These are phyloP conservation scores for Plagodis dolabraria DNA, from an alignment of 2,888 invertebrate species.

Conservation along the genomic window DNA sequence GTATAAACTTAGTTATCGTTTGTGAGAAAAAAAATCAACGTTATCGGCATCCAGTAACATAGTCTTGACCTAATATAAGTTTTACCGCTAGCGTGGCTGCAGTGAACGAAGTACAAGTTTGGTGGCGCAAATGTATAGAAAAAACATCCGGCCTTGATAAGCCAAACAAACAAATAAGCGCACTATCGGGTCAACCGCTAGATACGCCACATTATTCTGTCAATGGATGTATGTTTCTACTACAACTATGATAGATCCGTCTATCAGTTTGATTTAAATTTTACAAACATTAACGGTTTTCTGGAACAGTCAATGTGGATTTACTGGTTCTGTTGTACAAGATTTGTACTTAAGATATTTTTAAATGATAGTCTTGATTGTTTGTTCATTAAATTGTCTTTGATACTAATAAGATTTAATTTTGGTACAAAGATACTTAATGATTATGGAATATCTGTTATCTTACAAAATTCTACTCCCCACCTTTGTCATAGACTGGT, in stretches of 20 bases:
- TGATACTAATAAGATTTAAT: no score
- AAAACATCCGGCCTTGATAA: conserved; percentile 85
- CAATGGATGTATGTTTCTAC: conserved; percentile 69
- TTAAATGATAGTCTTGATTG: no score
- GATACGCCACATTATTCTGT: conserved; percentile 72
- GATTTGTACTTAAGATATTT: no score
- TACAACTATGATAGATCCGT: conserved; percentile 49
- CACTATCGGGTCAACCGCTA: conserved; percentile 81
- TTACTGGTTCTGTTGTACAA: no score
- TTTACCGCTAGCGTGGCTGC: conserved; percentile 72
- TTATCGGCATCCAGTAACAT: conserved; percentile 68
- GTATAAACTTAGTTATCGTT: conserved; percentile 53
- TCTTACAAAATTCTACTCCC: no score
- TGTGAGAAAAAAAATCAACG: conserved; percentile 61
- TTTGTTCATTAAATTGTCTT: no score
- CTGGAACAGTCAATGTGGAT: not conserved
- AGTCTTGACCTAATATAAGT: conserved; percentile 76
- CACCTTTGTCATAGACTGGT: no score
- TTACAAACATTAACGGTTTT: conserved; percentile 7
- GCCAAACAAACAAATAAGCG: conserved; percentile 81
- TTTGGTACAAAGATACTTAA: no score
- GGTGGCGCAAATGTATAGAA: conserved; percentile 81
- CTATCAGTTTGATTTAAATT: conserved; percentile 2
- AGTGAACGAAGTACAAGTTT: conserved; percentile 73
- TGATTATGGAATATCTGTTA: no score